Evolutionary conservation across 2,888 invertebrate species (phyloP).

Genomic region (Globia sparganii): DNA sequence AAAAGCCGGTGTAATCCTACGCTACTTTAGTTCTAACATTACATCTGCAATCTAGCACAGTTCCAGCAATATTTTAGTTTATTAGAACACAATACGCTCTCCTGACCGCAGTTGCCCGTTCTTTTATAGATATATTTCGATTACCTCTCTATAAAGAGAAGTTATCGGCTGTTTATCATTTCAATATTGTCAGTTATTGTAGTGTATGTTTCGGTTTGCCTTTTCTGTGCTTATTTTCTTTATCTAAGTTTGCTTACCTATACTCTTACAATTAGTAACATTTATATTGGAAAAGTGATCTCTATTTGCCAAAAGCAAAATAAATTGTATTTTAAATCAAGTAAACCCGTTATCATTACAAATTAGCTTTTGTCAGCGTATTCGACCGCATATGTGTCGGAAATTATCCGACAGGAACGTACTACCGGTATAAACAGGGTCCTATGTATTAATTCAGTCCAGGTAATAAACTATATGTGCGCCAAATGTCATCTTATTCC

Average conservation of each 20-base stretch:
- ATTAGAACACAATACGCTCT: constrained; percentile 26
- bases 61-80: constrained; percentile 31
- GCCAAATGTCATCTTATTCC: too few relatives aligned
- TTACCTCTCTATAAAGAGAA: constrained; percentile 71
- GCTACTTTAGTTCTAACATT: background rate
- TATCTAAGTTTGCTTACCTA: too few relatives aligned
- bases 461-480: too few relatives aligned
- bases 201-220: constrained; percentile 31
- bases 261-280: too few relatives aligned
- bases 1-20: background rate
- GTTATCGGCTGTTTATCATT: constrained; percentile 72
- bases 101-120: constrained; percentile 33
- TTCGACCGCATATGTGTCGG: too few relatives aligned
- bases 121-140: constrained; percentile 66
- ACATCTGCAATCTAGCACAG: constrained; percentile 26
- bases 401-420: too few relatives aligned
- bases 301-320: background rate
- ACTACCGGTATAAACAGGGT: too few relatives aligned
- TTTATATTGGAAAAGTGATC: background rate
- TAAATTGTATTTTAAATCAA: background rate
- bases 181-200: constrained; percentile 66
- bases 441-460: too few relatives aligned
- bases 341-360: background rate
- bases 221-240: constrained; percentile 26
- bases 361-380: too few relatives aligned